Base-by-base conservation (phyloP, 2,888 invertebrate species). In the Rutpela maculata region DNA sequence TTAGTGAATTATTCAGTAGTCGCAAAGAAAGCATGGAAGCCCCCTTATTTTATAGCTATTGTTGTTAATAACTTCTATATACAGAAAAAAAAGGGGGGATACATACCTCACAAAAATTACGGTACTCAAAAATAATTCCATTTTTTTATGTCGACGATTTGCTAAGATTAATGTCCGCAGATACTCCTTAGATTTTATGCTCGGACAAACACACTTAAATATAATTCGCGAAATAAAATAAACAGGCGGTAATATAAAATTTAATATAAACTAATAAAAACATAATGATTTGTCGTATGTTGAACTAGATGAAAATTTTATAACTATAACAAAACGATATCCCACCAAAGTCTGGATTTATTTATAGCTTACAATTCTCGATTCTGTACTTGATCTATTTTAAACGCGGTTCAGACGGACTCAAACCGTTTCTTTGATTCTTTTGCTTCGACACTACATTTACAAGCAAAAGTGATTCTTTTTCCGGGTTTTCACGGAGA, bases 321-420 rank as follows among this genome's bases (percentile, higher is more conserved):
- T 77, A 75, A 77, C 71, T 76, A 78, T 74, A 78, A 80, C 69
- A 77, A 80, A 74, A 76, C 67, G 63, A 66, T 69, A 73, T 79
- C 81, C 81, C 77, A 81, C 79, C 80, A 77, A 74, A 78, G 80
- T 80, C 80, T 77, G 67, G 59, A 31, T 74, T 76, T 81, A 81
- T 81, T 80, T 80, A 77, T 81, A 81, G 66, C 78, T 59, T 71
- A 81, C 81, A 80, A 81, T 81, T 74, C 81, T 75, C 79, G 74
- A 79, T 81, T 80, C 73, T 62, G 70, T 59, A 78, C 79, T 75
- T 62, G 79, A 76, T 75, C 81, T 81, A 81, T 81, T 81, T 81
- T 78, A 26, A 78, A 81, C 65, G 43, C 67, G 67, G 3, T 59
- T 56, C 43, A 60, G 59, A 70, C 22, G 22, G 70, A 43, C 72